Evolutionary conservation across 2,888 invertebrate species (phyloP).

Genomic region (Hirtodrosophila trivittata): DNA sequence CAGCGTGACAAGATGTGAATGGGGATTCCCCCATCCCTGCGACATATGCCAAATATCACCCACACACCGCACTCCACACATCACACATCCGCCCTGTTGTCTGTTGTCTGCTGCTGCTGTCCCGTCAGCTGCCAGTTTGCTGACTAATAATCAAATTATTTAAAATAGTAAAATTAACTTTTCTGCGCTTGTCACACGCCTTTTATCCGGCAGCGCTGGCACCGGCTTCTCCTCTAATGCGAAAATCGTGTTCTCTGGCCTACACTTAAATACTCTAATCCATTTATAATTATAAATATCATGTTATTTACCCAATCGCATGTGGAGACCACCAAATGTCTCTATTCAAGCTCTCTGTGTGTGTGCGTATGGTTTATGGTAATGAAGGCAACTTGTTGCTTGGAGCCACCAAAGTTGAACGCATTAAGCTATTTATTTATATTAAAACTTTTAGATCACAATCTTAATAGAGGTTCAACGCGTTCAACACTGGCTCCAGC

Average conservation of each 20-base stretch:
- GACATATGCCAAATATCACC: constrained; percentile 11
- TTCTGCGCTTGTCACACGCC: constrained; percentile 46
- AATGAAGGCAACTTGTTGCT: constrained; percentile 28
- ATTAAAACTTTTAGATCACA: constrained; percentile 6
- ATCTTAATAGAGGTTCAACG: constrained; percentile 7
- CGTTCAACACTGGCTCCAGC: no score
- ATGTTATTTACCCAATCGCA: constrained; percentile 47
- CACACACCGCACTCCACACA: neutral
- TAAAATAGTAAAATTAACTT: constrained; percentile 55
- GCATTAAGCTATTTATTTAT: constrained; percentile 9
- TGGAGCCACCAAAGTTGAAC: neutral
- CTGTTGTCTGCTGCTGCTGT: no score
- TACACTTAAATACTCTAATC: constrained; percentile 34
- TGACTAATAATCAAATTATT: constrained; percentile 70
- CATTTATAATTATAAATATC: constrained; percentile 61
- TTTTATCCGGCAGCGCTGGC: constrained; percentile 7
- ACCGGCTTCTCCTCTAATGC: constrained; percentile 44
- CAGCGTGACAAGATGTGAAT: constrained; percentile 11
- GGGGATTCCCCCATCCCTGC: no score
- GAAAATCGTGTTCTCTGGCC: constrained; percentile 47
- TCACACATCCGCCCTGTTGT: constrained; percentile 32
- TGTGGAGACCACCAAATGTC: neutral
- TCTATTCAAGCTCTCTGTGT: neutral
- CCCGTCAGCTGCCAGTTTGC: constrained; percentile 16
- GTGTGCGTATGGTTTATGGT: constrained; percentile 12